Evolutionary conservation across 2,888 invertebrate genomes (phyloP), one percentile per base, ranked within the genome.

Genomic region (Nymphalis polychloros): DNA sequence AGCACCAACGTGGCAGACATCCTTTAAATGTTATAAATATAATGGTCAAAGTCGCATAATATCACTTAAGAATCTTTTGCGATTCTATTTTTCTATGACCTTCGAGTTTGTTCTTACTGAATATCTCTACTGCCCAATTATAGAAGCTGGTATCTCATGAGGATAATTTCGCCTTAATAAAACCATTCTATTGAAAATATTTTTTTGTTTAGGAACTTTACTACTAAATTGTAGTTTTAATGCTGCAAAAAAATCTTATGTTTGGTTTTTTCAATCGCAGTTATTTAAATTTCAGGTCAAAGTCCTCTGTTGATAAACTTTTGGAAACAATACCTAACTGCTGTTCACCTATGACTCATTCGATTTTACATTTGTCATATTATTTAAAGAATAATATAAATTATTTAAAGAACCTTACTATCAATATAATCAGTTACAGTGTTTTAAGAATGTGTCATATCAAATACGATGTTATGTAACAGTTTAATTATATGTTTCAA

Each of bases 271-370:
- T 50, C 31, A 59, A 20, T 62, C n/a, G 46, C 52, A 31, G 59
- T 64, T 48, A 60, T 52, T 59, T 53, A 20, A n/a, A 27, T 17
- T 59, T 63, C 63, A 67, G 64, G 64, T 61, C 35, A 64, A 59
- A 59, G 67, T 63, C 27, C 41, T 50, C 55, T 47, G 19, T 10
- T 31, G 41, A 55, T 64, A 64, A 64, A 57, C 41, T 67, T 70
- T 70, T 61, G 59, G 52, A 67, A 65, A 68, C 65, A 72, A 68
- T 68, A 63, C 59, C 49, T 67, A 72, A 63, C 70, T 59, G 72
- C 67, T 20, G 31, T 63, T 65, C 59, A 57, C 65, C 59, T 63
- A 50, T 72, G 72, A 70, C 57, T 72, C 72, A 72, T 46, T 8
- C 47, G 10, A 31, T 49, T 60, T 63, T 23, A 63, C 67, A 65